phyloP scores from a whole-genome alignment of 2,797 vertebrate genomes.

The Tympanoctomys barrerae region DNA sequence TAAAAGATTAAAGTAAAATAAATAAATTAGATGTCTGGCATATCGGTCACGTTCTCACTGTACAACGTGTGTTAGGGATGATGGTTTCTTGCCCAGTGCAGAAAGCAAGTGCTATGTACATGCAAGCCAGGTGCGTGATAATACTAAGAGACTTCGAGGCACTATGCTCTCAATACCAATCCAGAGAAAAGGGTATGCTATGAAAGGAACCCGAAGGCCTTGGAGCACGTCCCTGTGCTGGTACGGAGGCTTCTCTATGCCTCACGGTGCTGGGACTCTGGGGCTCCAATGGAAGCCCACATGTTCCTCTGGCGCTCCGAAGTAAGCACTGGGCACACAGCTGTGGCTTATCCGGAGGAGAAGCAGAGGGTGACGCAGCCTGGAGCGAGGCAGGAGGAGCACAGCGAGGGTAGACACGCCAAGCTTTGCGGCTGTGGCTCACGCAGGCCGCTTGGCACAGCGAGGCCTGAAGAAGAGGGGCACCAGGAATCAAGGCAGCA shows the following conservation, averaged over 20 bases:
- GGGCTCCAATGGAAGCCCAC: background rate
- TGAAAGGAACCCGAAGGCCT: background rate
- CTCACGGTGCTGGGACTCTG: background rate
- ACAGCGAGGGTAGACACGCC: background rate
- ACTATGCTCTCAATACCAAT: background rate
- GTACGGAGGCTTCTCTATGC: background rate
- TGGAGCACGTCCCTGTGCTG: background rate
- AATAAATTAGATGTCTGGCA: constrained; percentile 51
- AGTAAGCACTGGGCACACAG: background rate
- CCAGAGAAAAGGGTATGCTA: background rate
- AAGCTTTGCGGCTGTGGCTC: background rate
- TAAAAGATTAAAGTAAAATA: too few species aligned
- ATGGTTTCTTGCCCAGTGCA: constrained; percentile 12
- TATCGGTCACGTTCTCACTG: constrained; percentile 50
- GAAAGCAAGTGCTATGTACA: background rate
- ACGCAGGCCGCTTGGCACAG: background rate
- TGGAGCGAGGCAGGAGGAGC: background rate
- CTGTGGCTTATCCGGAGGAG: background rate
- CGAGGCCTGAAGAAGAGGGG: background rate
- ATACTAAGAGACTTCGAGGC: background rate
- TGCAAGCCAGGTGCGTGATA: constrained; percentile 42
- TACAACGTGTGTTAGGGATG: constrained; percentile 43
- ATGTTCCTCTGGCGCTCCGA: background rate
- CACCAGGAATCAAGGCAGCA: background rate
- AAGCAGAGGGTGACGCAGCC: background rate